Evolutionary conservation across 1,140 invertebrate genomes (phyloP), one percentile per base, ranked within the genome.

Genomic region (Plutomurus gul): DNA sequence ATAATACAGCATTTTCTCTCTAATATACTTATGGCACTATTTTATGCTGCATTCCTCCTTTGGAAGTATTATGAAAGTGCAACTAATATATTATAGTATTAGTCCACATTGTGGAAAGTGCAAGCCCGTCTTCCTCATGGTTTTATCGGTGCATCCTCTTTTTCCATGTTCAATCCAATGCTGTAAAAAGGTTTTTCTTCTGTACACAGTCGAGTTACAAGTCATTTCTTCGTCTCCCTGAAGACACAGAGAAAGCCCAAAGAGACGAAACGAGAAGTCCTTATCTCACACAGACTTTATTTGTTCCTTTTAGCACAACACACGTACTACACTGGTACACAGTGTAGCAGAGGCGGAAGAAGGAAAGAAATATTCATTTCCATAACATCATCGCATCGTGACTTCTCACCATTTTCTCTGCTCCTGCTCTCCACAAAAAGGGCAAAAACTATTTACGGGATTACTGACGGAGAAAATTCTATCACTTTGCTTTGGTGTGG

Each of bases 361-460:
- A 16, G 3, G 30, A 33, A 25, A 60, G 56, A 65, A 65, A 65
- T 65, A 65, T 65, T 65, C 56, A 65, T 65, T 65, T 65, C 56
- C 56, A 65, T 65, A 73, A 73, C 43, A 47, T 73, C 71, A 43
- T 47, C 37, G 71, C 71, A 43, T 47, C 37, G 71, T 73, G 71
- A 47, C 37, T 47, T 30, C 37, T 43, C 71, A 73, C 37, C 71
- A 43, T 47, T 73, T 47, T 73, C 71, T 73, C 13, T 56, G 13
- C 10, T 18, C 3, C 51, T 16, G 13, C 10, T 56, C 51, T 56
- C 5, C 5, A 22, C 51, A 25, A 40, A 47, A 43, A 20, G 71
- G 20, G 71, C 36, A 73, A 40, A 73, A 73, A 73, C 71, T 73
- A 47, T 73, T 47, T 73, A 47, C 71, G 33, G 43, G 71, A 47